Evolutionary conservation across 2,888 invertebrate genomes (phyloP).

Genomic region (Agrotis puta): DNA sequence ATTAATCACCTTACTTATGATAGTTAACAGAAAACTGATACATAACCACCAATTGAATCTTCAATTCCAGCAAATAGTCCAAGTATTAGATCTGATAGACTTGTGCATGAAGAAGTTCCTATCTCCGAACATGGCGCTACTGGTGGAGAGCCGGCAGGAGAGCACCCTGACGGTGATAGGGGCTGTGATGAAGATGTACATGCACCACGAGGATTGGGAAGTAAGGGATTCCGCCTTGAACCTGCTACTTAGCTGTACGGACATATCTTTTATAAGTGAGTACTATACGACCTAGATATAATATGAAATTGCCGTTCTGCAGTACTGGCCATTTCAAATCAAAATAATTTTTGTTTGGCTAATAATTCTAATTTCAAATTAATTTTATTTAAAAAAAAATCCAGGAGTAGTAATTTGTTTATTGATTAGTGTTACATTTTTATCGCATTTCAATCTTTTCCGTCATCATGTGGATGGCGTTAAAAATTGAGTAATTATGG

Average conservation of each 20-base stretch:
- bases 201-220: slow-evolving; percentile 93
- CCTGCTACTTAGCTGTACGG: slow-evolving; percentile 92
- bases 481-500: no score
- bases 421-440: no score
- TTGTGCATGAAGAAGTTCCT: slow-evolving; percentile 93
- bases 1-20: background rate
- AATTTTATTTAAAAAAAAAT: no score
- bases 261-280: slow-evolving; percentile 92
- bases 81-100: slow-evolving; percentile 92
- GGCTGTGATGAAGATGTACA: slow-evolving; percentile 91
- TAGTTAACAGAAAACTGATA: background rate
- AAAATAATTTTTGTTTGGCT: no score
- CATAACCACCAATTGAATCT: background rate
- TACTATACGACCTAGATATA: slow-evolving; percentile 26
- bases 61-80: slow-evolving; percentile 90
- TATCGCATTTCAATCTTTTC: no score
- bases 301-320: no score
- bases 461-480: no score
- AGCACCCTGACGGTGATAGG: slow-evolving; percentile 91
- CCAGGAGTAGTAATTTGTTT: no score
- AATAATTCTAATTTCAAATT: no score
- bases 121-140: slow-evolving; percentile 93
- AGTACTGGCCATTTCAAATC: no score
- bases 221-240: slow-evolving; percentile 93
- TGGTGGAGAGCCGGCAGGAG: slow-evolving; percentile 92